Evolutionary conservation across 2,113 vertebrate species (phyloP).

Genomic region (Callithrix jacchus): DNA sequence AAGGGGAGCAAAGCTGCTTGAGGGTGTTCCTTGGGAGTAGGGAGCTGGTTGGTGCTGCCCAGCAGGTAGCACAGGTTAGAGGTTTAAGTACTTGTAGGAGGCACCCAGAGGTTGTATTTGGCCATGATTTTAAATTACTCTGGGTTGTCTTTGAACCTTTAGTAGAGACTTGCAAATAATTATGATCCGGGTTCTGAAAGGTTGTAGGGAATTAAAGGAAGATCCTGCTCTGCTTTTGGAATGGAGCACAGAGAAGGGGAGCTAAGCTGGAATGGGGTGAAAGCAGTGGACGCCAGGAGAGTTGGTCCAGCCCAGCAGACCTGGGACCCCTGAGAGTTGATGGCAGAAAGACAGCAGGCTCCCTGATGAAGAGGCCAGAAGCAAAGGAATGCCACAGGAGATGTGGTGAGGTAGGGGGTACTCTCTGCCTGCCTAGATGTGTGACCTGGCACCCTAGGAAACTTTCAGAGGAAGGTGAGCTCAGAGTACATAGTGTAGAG

Average conservation of each 20-base stretch:
- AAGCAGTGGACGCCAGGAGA: not conserved
- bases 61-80: not conserved
- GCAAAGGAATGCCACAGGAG: not conserved
- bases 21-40: not conserved
- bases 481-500: not conserved
- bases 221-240: too few species aligned
- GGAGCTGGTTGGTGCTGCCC: not conserved
- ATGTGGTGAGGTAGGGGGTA: accelerated
- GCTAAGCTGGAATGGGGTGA: not conserved
- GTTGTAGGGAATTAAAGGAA: not conserved
- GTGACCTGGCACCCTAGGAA: not conserved
- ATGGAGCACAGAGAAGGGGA: too few species aligned
- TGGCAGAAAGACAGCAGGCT: not conserved
- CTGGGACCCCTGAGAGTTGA: not conserved
- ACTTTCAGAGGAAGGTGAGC: not conserved
- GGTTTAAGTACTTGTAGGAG: not conserved
- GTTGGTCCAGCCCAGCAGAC: not conserved
- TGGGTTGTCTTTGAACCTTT: not conserved
- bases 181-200: not conserved
- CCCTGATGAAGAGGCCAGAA: not conserved
- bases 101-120: not conserved
- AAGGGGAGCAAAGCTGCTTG: not conserved
- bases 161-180: not conserved
- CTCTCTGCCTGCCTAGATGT: not conserved
- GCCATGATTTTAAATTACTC: not conserved